Evolutionary conservation across 1,140 invertebrate genomes (phyloP), one percentile per base, ranked within the genome.

Genomic region (Trichonephila clavipes): DNA sequence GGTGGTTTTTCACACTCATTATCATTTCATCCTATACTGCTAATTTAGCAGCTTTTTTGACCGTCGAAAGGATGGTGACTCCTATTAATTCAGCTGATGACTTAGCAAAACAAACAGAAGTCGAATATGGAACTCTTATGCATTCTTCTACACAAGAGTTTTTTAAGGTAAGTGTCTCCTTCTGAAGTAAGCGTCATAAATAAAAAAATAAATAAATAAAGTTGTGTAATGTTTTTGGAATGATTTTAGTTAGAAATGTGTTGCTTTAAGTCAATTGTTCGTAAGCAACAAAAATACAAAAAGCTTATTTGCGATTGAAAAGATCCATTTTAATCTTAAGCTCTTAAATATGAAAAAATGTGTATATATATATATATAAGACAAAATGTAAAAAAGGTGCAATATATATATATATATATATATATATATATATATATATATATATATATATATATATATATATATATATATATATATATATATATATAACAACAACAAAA

Each of bases 1-100:
- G 99, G 99, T 99, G 99, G 99, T 99, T 99, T 96, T 99, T 99
- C 96, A 99, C 99, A 0, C 97, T 99, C 44, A 99, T 99, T 95
- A 97, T 99, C 90, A 99, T 99, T 94, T 99, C 99, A 77, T 99
- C 99, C 18, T 99, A 99, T 44, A 99, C 99, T 44, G 99, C 99
- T 82, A 99, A 99, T 96, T 96, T 99, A 92, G 99, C 99, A 3
- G 99, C 99, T 19, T 99, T 99, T 96, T 97, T 99, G 81, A 99
- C 98, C 1, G 98, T 99, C 19, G 98, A 99, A 96, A 96, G 98
- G 88, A 99, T 99, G 97, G 97, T 98, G 0, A 97, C 98, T 10
- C 98, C 98, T 1, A 99, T 99, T 94, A 99, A 99, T 95, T 98
- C 98, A 10, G 97, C 98, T 1, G 98, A 99, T 96, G 99, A 99